Evolutionary conservation across 2,797 vertebrate genomes (phyloP).

Genomic region (Notolepis coatsorum): DNA sequence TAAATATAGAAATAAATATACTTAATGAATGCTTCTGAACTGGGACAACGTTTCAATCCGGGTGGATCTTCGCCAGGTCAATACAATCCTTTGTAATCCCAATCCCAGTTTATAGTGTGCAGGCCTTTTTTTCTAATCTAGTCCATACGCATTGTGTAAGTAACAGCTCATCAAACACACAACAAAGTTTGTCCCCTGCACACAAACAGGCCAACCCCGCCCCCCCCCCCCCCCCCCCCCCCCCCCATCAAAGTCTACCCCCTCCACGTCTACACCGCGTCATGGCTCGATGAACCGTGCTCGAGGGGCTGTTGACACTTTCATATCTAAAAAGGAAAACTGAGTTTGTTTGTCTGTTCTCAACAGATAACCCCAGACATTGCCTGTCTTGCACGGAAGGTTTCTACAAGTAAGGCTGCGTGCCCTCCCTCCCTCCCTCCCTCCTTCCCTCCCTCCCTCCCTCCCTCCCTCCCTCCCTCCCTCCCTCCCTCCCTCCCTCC

Average conservation of each 20-base stretch:
- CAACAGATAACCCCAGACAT: constrained; percentile 88
- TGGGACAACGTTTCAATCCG: no score
- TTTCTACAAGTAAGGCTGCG: constrained; percentile 91
- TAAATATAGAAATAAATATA: no score
- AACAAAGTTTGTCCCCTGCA: constrained; percentile 9
- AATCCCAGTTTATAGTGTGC: no score
- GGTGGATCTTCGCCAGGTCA: no score
- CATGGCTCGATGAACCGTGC: not conserved
- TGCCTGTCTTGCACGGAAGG: constrained; percentile 87
- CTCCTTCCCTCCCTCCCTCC: not conserved
- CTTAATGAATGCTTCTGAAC: no score
- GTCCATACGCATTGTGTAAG: no score
- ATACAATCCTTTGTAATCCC: no score
- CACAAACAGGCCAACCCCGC: not conserved
- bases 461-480: constrained; percentile 14
- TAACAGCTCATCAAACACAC: constrained; percentile 13
- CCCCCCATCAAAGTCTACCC: constrained; percentile 15
- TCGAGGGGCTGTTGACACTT: constrained; percentile 21
- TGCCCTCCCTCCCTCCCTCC: constrained; percentile 45
- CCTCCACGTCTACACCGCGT: no score
- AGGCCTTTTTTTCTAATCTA: no score
- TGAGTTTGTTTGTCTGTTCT: constrained; percentile 43
- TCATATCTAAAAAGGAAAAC: constrained; percentile 44
- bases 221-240: constrained; percentile 3
- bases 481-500: constrained; percentile 35